phyloP scores from a whole-genome alignment of 2,113 vertebrate genomes.

The Spea multiplicata region DNA sequence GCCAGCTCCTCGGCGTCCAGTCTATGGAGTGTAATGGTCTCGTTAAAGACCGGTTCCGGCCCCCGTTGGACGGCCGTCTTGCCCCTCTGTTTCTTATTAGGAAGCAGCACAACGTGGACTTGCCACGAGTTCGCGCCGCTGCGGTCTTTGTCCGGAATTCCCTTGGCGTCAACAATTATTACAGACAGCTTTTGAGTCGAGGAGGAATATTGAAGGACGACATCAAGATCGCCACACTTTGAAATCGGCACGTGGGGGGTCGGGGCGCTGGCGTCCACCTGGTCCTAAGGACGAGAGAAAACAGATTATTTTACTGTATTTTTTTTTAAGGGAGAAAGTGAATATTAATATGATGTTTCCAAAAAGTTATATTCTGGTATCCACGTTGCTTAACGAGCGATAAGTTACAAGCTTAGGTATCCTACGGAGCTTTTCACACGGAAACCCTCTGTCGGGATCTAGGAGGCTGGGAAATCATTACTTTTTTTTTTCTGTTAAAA shows the following conservation, averaged over 20 bases:
- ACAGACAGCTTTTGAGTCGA: conserved; percentile 78
- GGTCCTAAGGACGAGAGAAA: conserved; percentile 61
- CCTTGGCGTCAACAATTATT: conserved; percentile 74
- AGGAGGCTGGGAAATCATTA: no score
- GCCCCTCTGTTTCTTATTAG: conserved; percentile 85
- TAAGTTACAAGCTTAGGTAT: no score
- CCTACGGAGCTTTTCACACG: no score
- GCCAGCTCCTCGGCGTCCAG: conserved; percentile 75
- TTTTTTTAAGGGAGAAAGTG: no score
- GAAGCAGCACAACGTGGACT: conserved; percentile 86
- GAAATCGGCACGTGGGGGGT: conserved; percentile 70
- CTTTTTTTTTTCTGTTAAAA: no score
- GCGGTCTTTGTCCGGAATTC: conserved; percentile 85
- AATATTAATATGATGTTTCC: no score
- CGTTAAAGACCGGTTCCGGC: conserved; percentile 76
- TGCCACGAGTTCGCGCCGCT: conserved; percentile 88
- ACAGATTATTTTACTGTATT: no score
- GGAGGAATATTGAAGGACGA: conserved; percentile 76
- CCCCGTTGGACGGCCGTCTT: conserved; percentile 82
- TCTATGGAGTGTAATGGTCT: conserved; percentile 81
- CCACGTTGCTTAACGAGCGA: no score
- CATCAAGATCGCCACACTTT: conserved; percentile 83
- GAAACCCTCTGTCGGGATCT: no score
- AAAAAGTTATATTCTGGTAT: no score
- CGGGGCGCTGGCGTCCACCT: conserved; percentile 50